Percentiles rank a stretch among this genome's conserved stretches.
Evolutionary conservation across 2,797 vertebrate species (phyloP).

Genomic region (Triplophysa yarkandensis): DNA sequence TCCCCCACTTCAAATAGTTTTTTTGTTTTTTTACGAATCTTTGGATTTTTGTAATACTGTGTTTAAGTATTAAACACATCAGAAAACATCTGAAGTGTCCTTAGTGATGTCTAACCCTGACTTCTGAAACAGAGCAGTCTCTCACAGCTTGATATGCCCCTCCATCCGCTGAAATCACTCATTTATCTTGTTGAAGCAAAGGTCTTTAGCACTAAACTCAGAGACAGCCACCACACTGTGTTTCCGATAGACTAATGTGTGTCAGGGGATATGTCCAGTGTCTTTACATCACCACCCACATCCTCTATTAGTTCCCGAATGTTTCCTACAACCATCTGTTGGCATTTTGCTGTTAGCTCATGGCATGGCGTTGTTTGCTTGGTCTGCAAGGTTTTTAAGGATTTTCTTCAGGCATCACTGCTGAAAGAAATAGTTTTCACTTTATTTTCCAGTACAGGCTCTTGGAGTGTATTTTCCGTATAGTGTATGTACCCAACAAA

Average conservation of each 20-base stretch:
- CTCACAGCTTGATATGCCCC: neutral
- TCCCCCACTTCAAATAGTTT: no score
- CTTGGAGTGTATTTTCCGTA: no score
- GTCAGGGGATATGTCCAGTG: conserved; percentile 21
- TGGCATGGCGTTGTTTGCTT: neutral
- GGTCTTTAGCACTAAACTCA: conserved; percentile 2
- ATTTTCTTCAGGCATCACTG: neutral
- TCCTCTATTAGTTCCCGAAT: conserved; percentile 26
- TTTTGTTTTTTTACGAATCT: no score
- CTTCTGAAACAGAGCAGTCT: neutral
- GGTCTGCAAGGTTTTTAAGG: neutral
- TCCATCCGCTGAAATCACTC: neutral
- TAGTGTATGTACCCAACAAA: no score
- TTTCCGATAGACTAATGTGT: neutral
- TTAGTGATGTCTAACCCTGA: neutral
- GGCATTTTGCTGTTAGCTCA: conserved; percentile 13
- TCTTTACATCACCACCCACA: conserved; percentile 19
- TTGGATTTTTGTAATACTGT: no score
- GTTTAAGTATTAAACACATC: neutral
- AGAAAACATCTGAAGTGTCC: neutral
- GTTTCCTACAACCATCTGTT: conserved; percentile 13
- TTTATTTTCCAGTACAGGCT: neutral
- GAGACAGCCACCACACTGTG: conserved; percentile 1
- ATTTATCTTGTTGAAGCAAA: conserved; percentile 30
- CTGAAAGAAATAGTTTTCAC: neutral